Evolutionary conservation across 2,888 invertebrate species (phyloP), one percentile per base, ranked within the genome.

Genomic region (Congeria kusceri): DNA sequence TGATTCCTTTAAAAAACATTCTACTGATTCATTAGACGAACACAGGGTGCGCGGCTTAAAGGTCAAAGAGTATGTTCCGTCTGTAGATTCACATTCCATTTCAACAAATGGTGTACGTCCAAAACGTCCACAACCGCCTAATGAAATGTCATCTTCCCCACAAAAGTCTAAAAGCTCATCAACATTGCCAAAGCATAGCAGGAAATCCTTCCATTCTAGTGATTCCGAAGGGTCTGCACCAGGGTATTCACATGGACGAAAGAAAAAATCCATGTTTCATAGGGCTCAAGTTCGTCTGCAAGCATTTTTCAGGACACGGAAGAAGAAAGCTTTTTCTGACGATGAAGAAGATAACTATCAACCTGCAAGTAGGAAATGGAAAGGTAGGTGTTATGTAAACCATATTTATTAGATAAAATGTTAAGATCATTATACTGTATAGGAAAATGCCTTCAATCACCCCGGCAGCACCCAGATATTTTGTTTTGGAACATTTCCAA

Each of bases 221-320:
- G 77, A 71, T 23, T 64, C 77, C 20, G 77, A 80, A 9, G 46
- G 27, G n/a, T 68, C 44, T 9, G 25, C 18, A 13, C 27, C 66
- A 32, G 28, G 47, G 25, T 20, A 66, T 46, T 25, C 66, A 13
- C 70, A 77, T 23, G 81, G 77, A 7, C 77, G 89, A 13, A 84
- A 85, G 62, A 91, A 91, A 68, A 91, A 91, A 70, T 86, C 88
- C 13, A 73, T 88, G 25, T 86, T 89, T 61, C 87, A 87, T 71
- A 79, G 86, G 56, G 84, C 88, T 0, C 84, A 86, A 61, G 88
- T 89, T 66, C 82, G 90, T 59, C 44, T 91, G 5, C 70, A 70
- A 5, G 82, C 74, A 25, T 62, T 86, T 3, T 75, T 88, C 44
- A 82, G 61, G 46, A 11, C 71, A 9, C 47, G 68, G 28, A 71